Base-by-base conservation (phyloP, 2,113 vertebrate species). In the Sceloporus undulatus region DNA sequence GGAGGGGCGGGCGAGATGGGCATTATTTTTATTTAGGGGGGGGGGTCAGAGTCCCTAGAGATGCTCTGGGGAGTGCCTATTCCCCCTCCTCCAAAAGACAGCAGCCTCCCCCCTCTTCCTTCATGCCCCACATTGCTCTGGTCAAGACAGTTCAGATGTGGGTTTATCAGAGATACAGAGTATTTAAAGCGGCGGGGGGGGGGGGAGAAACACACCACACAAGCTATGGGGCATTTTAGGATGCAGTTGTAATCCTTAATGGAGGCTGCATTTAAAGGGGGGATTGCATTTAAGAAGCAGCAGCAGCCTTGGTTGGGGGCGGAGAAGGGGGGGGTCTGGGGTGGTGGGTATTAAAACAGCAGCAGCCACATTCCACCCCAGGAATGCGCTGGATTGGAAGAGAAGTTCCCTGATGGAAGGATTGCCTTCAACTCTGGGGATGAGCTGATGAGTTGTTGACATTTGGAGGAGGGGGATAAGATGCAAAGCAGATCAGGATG, bases 231-330 rank as follows among this genome's bases (percentile, higher is more conserved):
- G 91, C 79, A 87, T 92, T 91, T 93, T 91, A 92, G 90, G 91
- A 93, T 94, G 94, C 91, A 91, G 92, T 95, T 86, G 29, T 90
- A 94, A 94, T 92, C 93, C 92, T 94, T 94, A 94, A 94, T 92
- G 95, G 95, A 94, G 94, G 93, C 93, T 92, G 94, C 94, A 84
- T 94, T 94, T 94, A 92, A 88, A 92, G 92, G 92, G 93, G 23
- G 92, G 91, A 89, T 93, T 92, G 95, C 90, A 91, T 95, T 93
- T 27, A 34, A 34, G 34, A 34, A 34, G 34, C 1, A 34, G 34
- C 34, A 34, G 34, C 34, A 34, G 34, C 90, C 88, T 91, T 93
- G 1, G 13, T 13, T 8, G 23, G 8, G 34, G 34, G 23, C n/a
- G 75, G 87, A 90, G 82, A 82, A 21, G 3, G 18, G 90, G 40